Percentiles rank a stretch among this genome's conserved stretches.
Conservation (phyloP, 2,113 vertebrate genomes). For the Leptobrachium leishanense region DNA sequence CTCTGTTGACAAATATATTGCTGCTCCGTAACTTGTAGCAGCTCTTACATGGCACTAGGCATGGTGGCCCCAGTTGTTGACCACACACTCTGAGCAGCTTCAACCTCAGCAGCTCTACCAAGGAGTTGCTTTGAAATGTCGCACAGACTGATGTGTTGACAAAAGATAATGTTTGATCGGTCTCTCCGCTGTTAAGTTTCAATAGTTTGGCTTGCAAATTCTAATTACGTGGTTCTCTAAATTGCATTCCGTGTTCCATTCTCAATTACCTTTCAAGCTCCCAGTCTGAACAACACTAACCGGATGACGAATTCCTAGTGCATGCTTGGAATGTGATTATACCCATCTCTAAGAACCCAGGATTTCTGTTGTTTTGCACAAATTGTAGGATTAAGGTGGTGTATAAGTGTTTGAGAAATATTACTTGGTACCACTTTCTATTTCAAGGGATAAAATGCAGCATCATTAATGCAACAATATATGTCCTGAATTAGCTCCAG, state of each 20-base stretch:
- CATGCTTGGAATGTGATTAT: constrained; percentile 4
- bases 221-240: background rate
- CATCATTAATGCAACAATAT: no score
- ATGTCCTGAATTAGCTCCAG: no score
- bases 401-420: background rate
- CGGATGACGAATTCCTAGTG: constrained; percentile 8
- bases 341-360: background rate
- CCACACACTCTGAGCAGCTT: no score
- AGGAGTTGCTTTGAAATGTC: background rate
- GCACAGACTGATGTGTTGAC: background rate
- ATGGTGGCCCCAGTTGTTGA: no score
- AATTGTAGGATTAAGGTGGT: background rate
- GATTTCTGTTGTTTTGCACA: background rate
- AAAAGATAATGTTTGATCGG: background rate
- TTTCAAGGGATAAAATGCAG: no score
- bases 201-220: background rate
- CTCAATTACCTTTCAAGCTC: constrained; percentile 3
- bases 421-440: background rate
- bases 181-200: background rate
- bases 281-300: background rate
- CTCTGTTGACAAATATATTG: no score
- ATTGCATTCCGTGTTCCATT: background rate
- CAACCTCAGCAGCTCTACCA: background rate
- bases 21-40: no score
- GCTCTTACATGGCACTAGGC: no score